phyloP scores from a whole-genome alignment of 1,140 invertebrate species.

The Thalassaphorura encarpata region DNA sequence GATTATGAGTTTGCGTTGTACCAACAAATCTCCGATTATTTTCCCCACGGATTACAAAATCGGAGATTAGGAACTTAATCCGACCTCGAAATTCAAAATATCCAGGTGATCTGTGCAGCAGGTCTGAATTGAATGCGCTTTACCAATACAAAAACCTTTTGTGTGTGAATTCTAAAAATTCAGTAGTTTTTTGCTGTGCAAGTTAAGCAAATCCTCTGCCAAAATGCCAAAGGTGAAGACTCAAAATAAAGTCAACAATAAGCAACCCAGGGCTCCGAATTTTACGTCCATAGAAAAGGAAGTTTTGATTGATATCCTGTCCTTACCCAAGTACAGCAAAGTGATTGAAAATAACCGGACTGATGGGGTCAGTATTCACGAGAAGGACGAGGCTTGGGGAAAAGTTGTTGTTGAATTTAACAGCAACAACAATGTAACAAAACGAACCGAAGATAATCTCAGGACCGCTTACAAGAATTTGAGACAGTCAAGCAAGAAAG shows the following conservation, averaged over 20 bases:
- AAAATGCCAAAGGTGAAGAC: not conserved
- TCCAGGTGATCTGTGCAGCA: no score
- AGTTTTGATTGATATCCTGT: not conserved
- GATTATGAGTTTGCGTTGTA: no score
- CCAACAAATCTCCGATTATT: no score
- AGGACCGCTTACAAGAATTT: not conserved
- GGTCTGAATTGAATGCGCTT: no score
- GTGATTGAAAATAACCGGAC: constrained; percentile 8
- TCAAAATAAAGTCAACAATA: not conserved
- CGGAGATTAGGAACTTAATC: no score
- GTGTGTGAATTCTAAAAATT: not conserved
- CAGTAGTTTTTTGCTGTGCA: not conserved
- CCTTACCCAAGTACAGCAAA: not conserved
- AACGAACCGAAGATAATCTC: not conserved
- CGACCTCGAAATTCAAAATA: no score
- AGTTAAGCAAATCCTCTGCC: not conserved
- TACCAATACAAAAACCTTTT: no score
- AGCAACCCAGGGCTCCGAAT: not conserved
- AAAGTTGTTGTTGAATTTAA: not conserved
- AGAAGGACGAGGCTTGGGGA: constrained; percentile 5
- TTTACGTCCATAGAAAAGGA: not conserved
- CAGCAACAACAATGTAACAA: not conserved
- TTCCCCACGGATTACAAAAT: no score
- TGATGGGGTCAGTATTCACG: not conserved
- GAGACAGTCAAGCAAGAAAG: not conserved